Base-by-base conservation (phyloP, 2,797 vertebrate species). In the Tokudaia muenninki region DNA sequence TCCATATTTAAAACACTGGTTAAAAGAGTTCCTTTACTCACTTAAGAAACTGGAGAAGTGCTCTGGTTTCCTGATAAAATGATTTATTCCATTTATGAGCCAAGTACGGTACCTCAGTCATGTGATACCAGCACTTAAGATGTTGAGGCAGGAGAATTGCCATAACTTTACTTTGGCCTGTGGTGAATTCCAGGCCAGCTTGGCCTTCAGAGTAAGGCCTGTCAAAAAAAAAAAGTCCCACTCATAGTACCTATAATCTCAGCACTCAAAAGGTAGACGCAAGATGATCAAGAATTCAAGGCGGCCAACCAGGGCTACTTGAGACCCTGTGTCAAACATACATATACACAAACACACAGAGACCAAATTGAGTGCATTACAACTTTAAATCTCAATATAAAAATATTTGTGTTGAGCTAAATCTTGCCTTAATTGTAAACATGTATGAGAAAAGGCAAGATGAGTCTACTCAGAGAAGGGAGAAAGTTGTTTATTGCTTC, bases 301-400 rank as follows among this genome's bases (percentile, higher is more conserved):
- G 14, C 41, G 9, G 14, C 41, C 59, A 29, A 63, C 26, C 10
- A 63, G 61, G 26, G 61, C 61, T 63, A 63, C 61, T 63, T 63
- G 24, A 63, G 61, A 63, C 10, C 10, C 10, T 11, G 26, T 63
- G 3, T 63, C 61, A 63, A 4, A 29, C 63, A 65, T 31, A 7
- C 29, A 65, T 37, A 65, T 8, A 82, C 6, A 26, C 22, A 29
- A 14, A 61, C 50, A 55, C 3, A 29, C 24, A 65, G 22, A 34
- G 0, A 7, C 6, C 63, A 87, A n/a, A 77, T 5, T 29, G 4
- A 91, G 70, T 84, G 77, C 22, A 13, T 75, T 82, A 77, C 2
- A 83, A 95, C n/a, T 88, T 95, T 89, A 84, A 67, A 81, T 97
- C 5, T 81, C 79, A 82, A 1, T 24, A 13, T 59, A 55, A 41